Evolutionary conservation across 2,888 invertebrate genomes (phyloP).

Genomic region (Osmoderma eremita): DNA sequence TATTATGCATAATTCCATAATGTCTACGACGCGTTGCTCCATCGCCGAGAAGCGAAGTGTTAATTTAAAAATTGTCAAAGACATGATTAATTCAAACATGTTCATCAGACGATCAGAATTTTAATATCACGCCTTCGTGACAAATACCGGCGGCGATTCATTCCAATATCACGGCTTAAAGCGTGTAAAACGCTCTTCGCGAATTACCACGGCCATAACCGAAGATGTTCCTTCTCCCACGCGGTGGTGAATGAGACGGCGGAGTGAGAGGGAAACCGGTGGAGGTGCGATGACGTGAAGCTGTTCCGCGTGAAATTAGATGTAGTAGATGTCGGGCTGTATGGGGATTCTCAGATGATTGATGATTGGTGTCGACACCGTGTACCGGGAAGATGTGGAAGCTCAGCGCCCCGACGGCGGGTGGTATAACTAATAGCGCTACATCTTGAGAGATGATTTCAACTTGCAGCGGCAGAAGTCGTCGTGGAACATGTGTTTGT

Average conservation of each 20-base stretch:
- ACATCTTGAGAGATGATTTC: constrained; percentile 51
- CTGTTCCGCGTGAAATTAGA: constrained; percentile 43
- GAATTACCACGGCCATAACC: neutral
- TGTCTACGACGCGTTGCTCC: neutral
- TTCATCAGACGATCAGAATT: constrained; percentile 54
- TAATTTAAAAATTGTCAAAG: constrained; percentile 51
- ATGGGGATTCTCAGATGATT: constrained; percentile 60
- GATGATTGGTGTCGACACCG: constrained; percentile 63
- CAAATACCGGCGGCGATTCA: constrained; percentile 54
- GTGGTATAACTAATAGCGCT: constrained; percentile 61
- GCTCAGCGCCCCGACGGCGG: constrained; percentile 58
- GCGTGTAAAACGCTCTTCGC: constrained; percentile 43
- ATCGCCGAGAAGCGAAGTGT: constrained; percentile 29
- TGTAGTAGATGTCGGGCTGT: constrained; percentile 56
- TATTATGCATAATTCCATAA: constrained; percentile 15
- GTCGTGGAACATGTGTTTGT: constrained; percentile 12
- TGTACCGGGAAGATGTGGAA: constrained; percentile 61
- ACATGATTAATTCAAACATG: constrained; percentile 53
- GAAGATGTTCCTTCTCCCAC: constrained; percentile 10
- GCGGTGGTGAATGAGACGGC: neutral
- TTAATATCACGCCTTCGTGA: constrained; percentile 57
- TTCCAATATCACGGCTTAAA: constrained; percentile 47
- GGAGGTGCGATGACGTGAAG: constrained; percentile 37
- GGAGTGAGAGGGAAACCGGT: neutral
- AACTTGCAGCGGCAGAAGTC: constrained; percentile 27